phyloP scores from a whole-genome alignment of 2,888 invertebrate species.

The Leucophenga maculata region DNA sequence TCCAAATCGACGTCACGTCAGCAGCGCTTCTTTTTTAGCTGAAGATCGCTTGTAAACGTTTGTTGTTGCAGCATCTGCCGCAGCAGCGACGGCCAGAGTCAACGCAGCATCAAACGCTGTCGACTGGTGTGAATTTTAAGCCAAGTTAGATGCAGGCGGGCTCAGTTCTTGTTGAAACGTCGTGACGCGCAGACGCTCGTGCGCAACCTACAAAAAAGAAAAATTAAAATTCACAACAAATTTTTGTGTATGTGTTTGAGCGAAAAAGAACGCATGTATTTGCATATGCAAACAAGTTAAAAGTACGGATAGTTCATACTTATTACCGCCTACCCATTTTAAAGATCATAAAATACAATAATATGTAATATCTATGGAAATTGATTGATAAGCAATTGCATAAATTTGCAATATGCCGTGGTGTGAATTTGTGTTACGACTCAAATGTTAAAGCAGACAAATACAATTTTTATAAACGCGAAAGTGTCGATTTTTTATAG shows the following conservation, averaged over 20 bases:
- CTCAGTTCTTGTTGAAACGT: constrained; percentile 67
- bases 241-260: constrained; percentile 19
- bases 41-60: not conserved
- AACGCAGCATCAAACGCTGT: constrained; percentile 45
- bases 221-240: constrained; percentile 14
- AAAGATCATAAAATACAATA: not conserved
- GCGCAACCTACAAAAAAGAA: constrained; percentile 36
- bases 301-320: too few species aligned
- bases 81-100: constrained; percentile 11
- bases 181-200: constrained; percentile 60
- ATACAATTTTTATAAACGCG: not conserved
- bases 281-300: too few species aligned
- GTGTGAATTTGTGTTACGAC: constrained; percentile 45
- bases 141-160: constrained; percentile 58
- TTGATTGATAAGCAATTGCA: constrained; percentile 26
- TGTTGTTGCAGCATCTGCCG: constrained; percentile 13
- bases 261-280: constrained; percentile 25
- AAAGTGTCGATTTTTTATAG: not conserved
- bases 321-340: not conserved
- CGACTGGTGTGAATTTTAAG: constrained; percentile 64
- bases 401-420: constrained; percentile 43
- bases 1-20: not conserved
- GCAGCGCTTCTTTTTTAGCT: constrained; percentile 52
- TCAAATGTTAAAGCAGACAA: not conserved
- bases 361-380: constrained; percentile 13